Percentiles rank a stretch among this genome's conserved stretches.
Conservation (phyloP, 1,140 invertebrate genomes). For the Drosophila neocordata region DNA sequence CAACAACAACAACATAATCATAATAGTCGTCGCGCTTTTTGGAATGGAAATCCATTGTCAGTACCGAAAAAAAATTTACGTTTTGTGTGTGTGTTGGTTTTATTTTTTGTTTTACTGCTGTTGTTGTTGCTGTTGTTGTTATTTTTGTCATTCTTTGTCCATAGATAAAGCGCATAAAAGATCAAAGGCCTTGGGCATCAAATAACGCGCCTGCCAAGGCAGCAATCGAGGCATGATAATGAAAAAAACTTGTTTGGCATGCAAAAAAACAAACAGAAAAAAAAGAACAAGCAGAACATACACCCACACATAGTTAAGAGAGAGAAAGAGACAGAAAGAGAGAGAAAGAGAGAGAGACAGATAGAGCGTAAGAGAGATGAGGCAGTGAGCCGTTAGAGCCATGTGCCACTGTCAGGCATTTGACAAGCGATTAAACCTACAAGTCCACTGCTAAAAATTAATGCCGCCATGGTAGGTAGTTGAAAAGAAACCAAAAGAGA, state of each 20-base stretch:
- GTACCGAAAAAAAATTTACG: constrained; percentile 29
- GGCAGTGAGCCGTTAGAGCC: neutral
- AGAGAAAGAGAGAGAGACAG: neutral
- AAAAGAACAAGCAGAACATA: constrained; percentile 5
- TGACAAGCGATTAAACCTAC: constrained; percentile 71
- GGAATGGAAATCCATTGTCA: constrained; percentile 42
- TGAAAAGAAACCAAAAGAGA: neutral
- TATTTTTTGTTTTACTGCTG: neutral
- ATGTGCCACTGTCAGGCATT: constrained; percentile 58
- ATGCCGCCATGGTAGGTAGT: constrained; percentile 3
- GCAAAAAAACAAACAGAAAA: neutral
- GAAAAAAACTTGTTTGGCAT: constrained; percentile 70
- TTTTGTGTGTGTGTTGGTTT: constrained; percentile 7
- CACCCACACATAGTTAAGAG: neutral
- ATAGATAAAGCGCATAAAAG: constrained; percentile 78
- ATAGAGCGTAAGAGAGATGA: neutral
- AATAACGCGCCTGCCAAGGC: constrained; percentile 68
- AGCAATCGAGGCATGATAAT: constrained; percentile 76
- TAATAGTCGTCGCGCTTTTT: neutral
- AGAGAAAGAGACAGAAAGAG: constrained; percentile 6
- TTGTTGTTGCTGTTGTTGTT: constrained; percentile 1
- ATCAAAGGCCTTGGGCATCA: constrained; percentile 77
- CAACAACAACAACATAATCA: constrained; percentile 5
- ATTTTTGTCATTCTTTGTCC: constrained; percentile 35
- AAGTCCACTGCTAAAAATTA: constrained; percentile 13